phyloP scores from a whole-genome alignment of 2,888 invertebrate species.

The Xylophagus ater region DNA sequence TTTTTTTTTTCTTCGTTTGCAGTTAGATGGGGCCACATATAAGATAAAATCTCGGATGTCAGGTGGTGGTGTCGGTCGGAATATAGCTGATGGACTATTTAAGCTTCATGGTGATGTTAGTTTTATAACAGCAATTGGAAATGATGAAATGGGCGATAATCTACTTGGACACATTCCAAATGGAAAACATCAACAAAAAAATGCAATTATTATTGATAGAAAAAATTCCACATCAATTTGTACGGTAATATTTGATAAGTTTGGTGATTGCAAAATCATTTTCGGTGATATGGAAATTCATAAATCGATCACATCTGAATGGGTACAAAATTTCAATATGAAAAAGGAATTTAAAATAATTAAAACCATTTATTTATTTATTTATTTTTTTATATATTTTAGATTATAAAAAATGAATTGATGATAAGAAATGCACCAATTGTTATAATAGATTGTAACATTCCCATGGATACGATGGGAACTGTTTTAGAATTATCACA shows the following conservation, averaged over 20 bases:
- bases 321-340: conserved; percentile 44
- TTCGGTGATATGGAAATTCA: conserved; percentile 81
- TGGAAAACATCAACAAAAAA: conserved; percentile 30
- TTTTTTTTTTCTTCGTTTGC: conserved; percentile 32
- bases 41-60: conserved; percentile 50
- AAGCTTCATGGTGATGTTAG: conserved; percentile 53
- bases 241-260: conserved; percentile 57
- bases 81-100: conserved; percentile 76
- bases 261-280: conserved; percentile 68
- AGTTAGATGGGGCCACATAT: conserved; percentile 74
- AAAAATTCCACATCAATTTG: conserved; percentile 54
- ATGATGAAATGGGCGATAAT: conserved; percentile 47
- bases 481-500: conserved; percentile 50
- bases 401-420: conserved; percentile 51
- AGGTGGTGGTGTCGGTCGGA: conserved; percentile 86
- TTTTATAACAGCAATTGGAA: conserved; percentile 67
- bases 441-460: conserved; percentile 77
- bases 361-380: not conserved
- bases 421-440: conserved; percentile 54
- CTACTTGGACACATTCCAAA: too few relatives aligned
- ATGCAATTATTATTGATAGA: conserved; percentile 27
- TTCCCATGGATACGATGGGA: conserved; percentile 55
- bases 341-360: conserved; percentile 1
- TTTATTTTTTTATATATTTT: conserved; percentile 11
- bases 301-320: conserved; percentile 50